Evolutionary conservation across 2,888 invertebrate species (phyloP).

Genomic region (Polydrusus cervinus): DNA sequence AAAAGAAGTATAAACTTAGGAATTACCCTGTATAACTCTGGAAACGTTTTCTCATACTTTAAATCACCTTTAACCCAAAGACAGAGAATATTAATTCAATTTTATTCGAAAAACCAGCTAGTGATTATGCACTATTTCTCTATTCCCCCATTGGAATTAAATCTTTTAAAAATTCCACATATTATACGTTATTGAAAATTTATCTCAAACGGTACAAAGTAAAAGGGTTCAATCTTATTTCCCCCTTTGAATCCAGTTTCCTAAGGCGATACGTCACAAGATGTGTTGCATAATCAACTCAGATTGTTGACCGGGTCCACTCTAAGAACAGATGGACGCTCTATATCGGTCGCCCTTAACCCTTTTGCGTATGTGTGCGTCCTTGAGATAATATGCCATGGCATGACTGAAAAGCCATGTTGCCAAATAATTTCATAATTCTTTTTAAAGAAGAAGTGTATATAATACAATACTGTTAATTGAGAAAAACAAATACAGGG

Average conservation of each 20-base stretch:
- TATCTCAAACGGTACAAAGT: constrained; percentile 14
- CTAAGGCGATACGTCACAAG: constrained; percentile 23
- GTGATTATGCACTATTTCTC: constrained; percentile 14
- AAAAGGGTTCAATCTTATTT: constrained; percentile 43
- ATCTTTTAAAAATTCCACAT: constrained; percentile 18
- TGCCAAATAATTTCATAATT: neutral
- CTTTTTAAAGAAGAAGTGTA: neutral
- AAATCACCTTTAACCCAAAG: constrained; percentile 29
- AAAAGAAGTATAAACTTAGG: too few relatives aligned
- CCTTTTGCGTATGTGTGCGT: constrained; percentile 22
- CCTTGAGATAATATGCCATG: constrained; percentile 15
- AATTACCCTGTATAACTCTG: too few relatives aligned
- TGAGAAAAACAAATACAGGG: too few relatives aligned
- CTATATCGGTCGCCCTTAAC: constrained; percentile 8
- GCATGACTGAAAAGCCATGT: constrained; percentile 13
- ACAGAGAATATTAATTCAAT: constrained; percentile 23
- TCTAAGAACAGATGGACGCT: constrained; percentile 32
- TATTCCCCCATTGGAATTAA: constrained; percentile 26
- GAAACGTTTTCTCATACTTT: constrained; percentile 27
- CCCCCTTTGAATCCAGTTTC: constrained; percentile 35
- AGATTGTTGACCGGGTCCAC: constrained; percentile 39
- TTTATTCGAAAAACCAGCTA: constrained; percentile 31
- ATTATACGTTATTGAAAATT: constrained; percentile 36
- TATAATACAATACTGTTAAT: too few relatives aligned
- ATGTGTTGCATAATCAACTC: constrained; percentile 33